A percentile compares a stretch with the other conserved stretches of the same genome.
These are phyloP conservation scores for Sphenodon punctatus DNA, from an alignment of 2,797 vertebrate species.

Conservation along the genomic window DNA sequence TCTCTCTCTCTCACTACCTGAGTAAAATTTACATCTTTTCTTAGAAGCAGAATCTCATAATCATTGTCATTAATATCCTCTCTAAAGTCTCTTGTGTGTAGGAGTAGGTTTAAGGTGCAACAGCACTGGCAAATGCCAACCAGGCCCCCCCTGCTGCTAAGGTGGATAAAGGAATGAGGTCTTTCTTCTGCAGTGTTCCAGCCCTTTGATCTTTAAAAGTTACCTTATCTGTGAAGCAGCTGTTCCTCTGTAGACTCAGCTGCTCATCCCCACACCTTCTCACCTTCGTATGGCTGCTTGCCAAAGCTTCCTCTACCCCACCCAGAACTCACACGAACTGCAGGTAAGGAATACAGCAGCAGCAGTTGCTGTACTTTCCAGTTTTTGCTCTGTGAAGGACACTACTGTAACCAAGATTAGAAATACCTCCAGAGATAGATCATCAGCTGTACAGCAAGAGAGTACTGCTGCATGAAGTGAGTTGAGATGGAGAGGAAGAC, in stretches of 20 bases:
- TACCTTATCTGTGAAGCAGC: background rate
- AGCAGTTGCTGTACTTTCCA: background rate
- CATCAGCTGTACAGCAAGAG: no score
- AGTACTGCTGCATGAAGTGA: no score
- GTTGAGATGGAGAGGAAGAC: no score
- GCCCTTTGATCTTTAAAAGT: background rate
- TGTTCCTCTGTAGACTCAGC: background rate
- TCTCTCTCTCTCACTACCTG: background rate
- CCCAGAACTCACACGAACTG: background rate
- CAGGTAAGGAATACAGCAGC: background rate
- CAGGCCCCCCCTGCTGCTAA: background rate
- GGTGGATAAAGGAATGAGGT: background rate
- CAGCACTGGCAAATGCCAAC: background rate
- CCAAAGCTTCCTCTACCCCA: background rate
- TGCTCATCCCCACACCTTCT: background rate
- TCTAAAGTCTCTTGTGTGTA: background rate
- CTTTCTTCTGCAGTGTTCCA: background rate
- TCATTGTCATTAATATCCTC: background rate
- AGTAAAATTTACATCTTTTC: constrained; percentile 11
- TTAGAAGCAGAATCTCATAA: background rate
- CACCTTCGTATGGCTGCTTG: background rate
- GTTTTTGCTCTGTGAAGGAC: no score
- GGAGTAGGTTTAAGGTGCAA: background rate
- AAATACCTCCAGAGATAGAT: no score
- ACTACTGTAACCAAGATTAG: no score